Evolutionary conservation across 1,140 invertebrate species (phyloP).

Genomic region (Tetramorium parvispinum): DNA sequence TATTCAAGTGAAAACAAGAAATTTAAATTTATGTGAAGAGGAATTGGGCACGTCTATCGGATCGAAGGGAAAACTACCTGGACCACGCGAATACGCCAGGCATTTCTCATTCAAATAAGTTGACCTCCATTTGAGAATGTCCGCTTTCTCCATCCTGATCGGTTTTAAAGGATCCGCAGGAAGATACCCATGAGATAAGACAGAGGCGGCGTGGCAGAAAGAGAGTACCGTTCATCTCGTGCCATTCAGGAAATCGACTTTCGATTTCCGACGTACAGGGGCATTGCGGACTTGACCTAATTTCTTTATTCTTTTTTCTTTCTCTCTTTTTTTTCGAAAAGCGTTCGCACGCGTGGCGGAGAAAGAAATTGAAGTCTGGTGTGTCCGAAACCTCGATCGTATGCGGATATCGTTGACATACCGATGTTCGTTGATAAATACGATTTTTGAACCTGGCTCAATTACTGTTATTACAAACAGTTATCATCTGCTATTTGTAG

Average conservation of each 20-base stretch:
- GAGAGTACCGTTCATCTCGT: constrained; percentile 64
- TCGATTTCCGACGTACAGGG: constrained; percentile 76
- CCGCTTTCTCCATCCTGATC: constrained; percentile 79
- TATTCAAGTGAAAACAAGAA: neutral
- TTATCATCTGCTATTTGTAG: neutral
- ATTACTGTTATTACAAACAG: constrained; percentile 23
- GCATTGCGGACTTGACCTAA: constrained; percentile 42
- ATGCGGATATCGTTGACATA: constrained; percentile 45
- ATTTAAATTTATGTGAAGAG: neutral
- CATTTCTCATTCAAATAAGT: constrained; percentile 78
- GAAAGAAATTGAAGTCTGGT: constrained; percentile 50
- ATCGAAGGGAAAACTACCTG: constrained; percentile 76
- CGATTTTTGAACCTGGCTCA: neutral
- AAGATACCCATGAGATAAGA: constrained; percentile 74
- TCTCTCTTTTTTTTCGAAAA: constrained; percentile 18
- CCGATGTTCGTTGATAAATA: constrained; percentile 19
- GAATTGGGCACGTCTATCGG: constrained; percentile 59
- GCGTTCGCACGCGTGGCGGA: neutral
- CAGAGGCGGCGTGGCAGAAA: constrained; percentile 62
- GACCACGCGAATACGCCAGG: constrained; percentile 48
- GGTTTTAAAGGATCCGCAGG: constrained; percentile 69
- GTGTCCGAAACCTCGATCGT: constrained; percentile 54
- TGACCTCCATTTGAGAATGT: constrained; percentile 72
- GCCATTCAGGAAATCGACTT: constrained; percentile 76
- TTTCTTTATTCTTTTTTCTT: constrained; percentile 45